phyloP scores from a whole-genome alignment of 2,888 invertebrate genomes.

The Ochropacha duplaris region DNA sequence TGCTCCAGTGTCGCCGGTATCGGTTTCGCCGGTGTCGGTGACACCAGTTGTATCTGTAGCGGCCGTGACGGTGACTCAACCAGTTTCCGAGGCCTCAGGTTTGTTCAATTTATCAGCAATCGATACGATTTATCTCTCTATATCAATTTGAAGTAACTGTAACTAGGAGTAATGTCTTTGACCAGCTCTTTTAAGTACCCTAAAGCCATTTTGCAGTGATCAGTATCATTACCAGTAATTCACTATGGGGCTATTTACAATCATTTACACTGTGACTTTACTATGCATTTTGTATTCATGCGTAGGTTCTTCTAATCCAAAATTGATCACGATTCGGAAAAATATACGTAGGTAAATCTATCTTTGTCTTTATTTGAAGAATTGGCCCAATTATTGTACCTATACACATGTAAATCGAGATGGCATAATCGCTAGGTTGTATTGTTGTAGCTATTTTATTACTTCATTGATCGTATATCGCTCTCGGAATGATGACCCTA shows the following conservation, averaged over 20 bases:
- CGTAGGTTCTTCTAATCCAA: no score
- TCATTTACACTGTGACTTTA: no score
- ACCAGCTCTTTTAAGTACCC: neutral
- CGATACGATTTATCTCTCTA: neutral
- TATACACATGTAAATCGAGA: neutral
- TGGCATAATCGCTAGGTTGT: neutral
- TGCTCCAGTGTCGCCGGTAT: constrained; percentile 9
- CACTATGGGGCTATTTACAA: no score
- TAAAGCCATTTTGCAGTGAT: neutral
- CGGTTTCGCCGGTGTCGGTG: constrained; percentile 29
- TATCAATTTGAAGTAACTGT: neutral
- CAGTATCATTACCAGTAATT: no score
- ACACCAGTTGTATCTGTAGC: constrained; percentile 31
- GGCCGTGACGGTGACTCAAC: constrained; percentile 35
- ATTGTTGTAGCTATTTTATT: neutral
- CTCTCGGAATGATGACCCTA: neutral
- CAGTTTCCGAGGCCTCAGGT: constrained; percentile 55
- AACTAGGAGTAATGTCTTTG: neutral
- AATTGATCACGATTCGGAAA: neutral
- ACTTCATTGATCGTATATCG: neutral
- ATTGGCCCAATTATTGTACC: neutral
- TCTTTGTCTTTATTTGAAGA: neutral
- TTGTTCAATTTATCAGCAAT: constrained; percentile 20
- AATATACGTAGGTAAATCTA: neutral
- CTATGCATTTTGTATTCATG: no score